Evolutionary conservation across 2,113 vertebrate species (phyloP).

Genomic region (Hylia prasina): DNA sequence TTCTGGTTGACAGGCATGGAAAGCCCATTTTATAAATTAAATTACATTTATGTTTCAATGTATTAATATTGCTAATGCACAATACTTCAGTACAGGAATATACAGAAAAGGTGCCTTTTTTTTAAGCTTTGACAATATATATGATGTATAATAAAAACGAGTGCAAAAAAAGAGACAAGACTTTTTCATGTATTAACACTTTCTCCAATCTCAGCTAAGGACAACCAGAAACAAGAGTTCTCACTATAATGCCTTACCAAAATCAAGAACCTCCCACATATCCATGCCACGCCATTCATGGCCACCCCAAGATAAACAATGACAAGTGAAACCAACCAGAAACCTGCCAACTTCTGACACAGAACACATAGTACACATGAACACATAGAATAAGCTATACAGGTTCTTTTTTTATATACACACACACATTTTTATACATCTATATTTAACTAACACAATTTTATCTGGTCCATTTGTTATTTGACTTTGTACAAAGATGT

Average conservation of each 20-base stretch:
- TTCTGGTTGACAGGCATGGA: not conserved
- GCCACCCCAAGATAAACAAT: not conserved
- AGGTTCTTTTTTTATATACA: not conserved
- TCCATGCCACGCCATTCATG: not conserved
- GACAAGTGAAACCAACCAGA: not conserved
- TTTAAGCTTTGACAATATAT: not conserved
- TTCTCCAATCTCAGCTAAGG: not conserved
- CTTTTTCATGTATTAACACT: not conserved
- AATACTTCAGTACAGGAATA: not conserved
- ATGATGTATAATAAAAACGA: not conserved
- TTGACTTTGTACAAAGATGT: not conserved
- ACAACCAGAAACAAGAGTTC: not conserved
- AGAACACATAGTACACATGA: not conserved
- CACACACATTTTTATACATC: rapidly evolving
- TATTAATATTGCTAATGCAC: not conserved
- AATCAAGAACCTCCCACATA: not conserved
- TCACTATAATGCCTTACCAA: not conserved
- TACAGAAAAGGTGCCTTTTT: not conserved
- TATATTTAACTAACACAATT: not conserved
- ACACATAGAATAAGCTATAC: not conserved
- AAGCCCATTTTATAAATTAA: not conserved
- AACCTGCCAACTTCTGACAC: not conserved
- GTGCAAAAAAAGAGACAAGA: not conserved
- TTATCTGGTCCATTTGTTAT: not conserved
- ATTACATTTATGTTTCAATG: not conserved